Base-by-base conservation (phyloP, 1,140 invertebrate species). In the Drosophila asahinai region DNA sequence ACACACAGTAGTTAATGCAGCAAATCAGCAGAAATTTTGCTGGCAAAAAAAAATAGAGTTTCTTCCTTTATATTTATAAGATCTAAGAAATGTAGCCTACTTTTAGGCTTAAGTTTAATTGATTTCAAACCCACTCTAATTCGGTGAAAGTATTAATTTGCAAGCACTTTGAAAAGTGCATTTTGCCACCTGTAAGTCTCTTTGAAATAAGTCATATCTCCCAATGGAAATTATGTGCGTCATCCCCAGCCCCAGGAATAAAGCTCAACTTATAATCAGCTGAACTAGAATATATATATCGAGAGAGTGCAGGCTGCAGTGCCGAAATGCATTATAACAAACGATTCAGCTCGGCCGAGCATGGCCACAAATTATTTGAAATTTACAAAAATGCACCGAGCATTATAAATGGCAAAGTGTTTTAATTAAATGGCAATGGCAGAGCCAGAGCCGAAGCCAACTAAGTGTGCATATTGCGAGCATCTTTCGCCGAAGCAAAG, bases 341-440 rank as follows among this genome's bases (percentile, higher is more conserved):
- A 66, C 36, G 62, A 47, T 67, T 71, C 62, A 17, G 67, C 38
- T 71, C 38, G 64, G 49, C 67, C 68, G 15, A 71, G 67, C 67
- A 68, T 68, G 64, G 64, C 60, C 64, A 64, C 59, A 65, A 64
- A 67, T 67, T 64, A 64, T 67, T 48, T 14, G 42, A 52, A 36
- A 47, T 27, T 36, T 45, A 38, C 63, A 71, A 67, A 65, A 67
- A 64, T 30, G 9, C 27, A 63, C 4, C 8, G 43, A 42, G 15
- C 9, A 45, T 65, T 70, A 68, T 68, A 72, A 72, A 75, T 75
- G 58, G 61, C 52, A 72, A 71, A 64, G 51, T 65, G 61, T 58
- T 76, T 71, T 65, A 65, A 76, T 76, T 75, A 75, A 64, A 66
- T 71, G 66, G 70, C 64, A 70, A 36, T 54, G 68, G 38, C 67